Evolutionary conservation across 2,888 invertebrate species (phyloP).

Genomic region (Odontocerum albicorne): DNA sequence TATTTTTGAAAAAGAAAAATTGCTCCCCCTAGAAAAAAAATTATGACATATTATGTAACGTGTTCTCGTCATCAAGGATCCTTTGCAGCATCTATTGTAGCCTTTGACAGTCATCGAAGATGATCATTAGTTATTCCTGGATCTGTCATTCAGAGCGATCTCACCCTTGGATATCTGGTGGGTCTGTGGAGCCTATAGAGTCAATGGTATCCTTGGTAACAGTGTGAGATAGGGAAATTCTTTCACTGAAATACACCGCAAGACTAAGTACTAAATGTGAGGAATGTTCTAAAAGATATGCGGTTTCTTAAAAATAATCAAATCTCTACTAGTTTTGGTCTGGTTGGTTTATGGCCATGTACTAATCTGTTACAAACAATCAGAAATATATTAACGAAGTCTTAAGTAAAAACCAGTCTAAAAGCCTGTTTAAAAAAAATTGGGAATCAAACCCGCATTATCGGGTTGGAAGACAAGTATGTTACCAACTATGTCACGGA

Average conservation of each 20-base stretch:
- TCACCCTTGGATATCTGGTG: constrained; percentile 20
- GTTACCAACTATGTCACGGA: no score
- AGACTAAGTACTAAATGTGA: constrained; percentile 5
- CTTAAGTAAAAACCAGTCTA: no score
- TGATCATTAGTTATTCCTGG: constrained; percentile 31
- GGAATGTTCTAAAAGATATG: not conserved
- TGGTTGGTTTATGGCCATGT: no score
- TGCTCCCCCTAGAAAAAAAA: constrained; percentile 14
- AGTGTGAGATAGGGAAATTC: constrained; percentile 33
- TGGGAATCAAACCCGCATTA: no score
- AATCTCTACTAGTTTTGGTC: no score
- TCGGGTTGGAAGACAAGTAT: no score
- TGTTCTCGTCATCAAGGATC: constrained; percentile 16
- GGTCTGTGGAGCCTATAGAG: not conserved
- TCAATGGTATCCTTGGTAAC: constrained; percentile 20
- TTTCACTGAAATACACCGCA: constrained; percentile 5
- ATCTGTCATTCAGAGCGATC: constrained; percentile 24
- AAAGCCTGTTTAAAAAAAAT: no score
- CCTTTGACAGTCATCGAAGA: constrained; percentile 35
- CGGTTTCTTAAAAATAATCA: no score
- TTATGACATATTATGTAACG: constrained; percentile 1
- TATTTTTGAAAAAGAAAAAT: constrained; percentile 25
- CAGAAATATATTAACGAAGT: no score
- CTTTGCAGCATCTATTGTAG: constrained; percentile 18
- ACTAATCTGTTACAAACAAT: no score